Conservation (phyloP, 92 coral and sea anemone species). For the Galaxea fascicularis region DNA sequence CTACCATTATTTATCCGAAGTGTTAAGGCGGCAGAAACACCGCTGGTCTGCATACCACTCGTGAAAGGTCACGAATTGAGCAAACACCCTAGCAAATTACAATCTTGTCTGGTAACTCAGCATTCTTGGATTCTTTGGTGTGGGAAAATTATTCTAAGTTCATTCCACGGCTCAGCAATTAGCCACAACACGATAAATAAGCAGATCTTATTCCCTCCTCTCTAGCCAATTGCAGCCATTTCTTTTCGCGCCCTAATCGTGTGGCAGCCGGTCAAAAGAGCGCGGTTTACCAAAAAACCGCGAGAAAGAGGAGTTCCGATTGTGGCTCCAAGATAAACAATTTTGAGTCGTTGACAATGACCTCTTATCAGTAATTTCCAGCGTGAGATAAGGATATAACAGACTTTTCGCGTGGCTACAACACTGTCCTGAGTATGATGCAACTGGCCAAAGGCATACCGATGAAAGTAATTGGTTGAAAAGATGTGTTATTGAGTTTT, state of each 20-base stretch:
- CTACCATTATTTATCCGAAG: neutral
- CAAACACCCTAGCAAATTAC: neutral
- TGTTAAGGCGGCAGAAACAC: neutral
- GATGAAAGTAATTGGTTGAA: slow-evolving; percentile 50
- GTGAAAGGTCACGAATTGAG: neutral
- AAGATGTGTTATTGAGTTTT: slow-evolving; percentile 24
- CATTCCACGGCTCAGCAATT: neutral
- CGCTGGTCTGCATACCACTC: neutral
- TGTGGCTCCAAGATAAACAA: slow-evolving; percentile 48
- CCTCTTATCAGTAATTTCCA: slow-evolving; percentile 53
- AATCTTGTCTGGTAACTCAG: neutral
- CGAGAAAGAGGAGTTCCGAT: slow-evolving; percentile 22
- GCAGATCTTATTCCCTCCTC: neutral
- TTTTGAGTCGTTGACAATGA: slow-evolving; percentile 20
- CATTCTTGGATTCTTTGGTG: neutral
- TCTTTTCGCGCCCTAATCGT: slow-evolving; percentile 16
- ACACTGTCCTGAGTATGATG: neutral
- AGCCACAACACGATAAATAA: neutral
- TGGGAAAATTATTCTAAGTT: neutral
- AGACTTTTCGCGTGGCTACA: slow-evolving; percentile 14
- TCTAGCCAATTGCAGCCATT: slow-evolving; percentile 5
- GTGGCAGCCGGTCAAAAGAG: neutral
- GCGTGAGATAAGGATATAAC: slow-evolving; percentile 31
- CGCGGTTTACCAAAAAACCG: neutral
- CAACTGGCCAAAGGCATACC: slow-evolving; percentile 13